These are phyloP conservation scores for Sarcophaga peregrina DNA, from an alignment of 1,140 invertebrate genomes.

Conservation along the genomic window DNA sequence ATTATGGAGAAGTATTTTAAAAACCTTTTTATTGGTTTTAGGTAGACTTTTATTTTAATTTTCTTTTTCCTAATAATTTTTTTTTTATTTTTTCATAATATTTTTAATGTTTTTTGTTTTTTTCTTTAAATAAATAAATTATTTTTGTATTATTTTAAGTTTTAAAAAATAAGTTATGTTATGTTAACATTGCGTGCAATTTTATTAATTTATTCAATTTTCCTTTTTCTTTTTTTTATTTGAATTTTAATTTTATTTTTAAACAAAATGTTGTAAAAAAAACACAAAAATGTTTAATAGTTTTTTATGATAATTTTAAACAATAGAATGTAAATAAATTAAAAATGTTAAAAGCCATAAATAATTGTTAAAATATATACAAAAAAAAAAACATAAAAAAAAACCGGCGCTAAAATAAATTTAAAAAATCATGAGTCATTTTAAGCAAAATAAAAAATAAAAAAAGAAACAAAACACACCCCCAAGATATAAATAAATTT, in stretches of 20 bases:
- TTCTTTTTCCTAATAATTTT: constrained; percentile 13
- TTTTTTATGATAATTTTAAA: neutral
- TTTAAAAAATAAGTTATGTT: constrained; percentile 21
- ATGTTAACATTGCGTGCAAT: constrained; percentile 42
- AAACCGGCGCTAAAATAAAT: neutral
- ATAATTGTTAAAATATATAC: neutral
- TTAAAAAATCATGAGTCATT: too few species aligned
- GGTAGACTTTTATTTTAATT: neutral
- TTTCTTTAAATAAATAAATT: neutral
- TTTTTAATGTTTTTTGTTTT: neutral
- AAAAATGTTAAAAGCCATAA: neutral
- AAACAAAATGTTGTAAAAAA: neutral
- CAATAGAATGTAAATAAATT: neutral
- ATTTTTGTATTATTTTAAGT: too few species aligned
- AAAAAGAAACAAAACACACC: neutral
- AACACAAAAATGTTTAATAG: neutral
- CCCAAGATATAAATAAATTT: too few species aligned
- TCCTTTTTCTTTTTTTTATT: neutral
- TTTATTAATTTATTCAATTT: constrained; percentile 41
- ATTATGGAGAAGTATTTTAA: neutral
- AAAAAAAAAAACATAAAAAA: neutral
- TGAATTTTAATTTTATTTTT: neutral
- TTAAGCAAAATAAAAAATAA: neutral
- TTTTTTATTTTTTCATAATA: neutral
- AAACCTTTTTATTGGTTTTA: neutral